Percentiles rank a stretch among this genome's conserved stretches.
Evolutionary conservation across 2,888 invertebrate species (phyloP).

Genomic region (Drosophila meridionalis): DNA sequence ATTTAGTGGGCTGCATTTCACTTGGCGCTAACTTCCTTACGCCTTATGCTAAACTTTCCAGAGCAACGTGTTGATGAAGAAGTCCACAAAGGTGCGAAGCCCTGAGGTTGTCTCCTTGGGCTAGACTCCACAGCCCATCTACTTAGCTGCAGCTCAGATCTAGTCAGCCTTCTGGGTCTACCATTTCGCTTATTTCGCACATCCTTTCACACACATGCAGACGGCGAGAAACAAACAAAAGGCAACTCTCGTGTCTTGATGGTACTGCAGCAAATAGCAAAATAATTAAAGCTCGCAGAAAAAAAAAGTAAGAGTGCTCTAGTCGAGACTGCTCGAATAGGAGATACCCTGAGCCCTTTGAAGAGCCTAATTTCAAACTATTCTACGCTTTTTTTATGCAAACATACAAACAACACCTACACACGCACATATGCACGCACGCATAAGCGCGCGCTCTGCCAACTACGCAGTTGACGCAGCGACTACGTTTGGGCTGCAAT

Average conservation of each 20-base stretch:
- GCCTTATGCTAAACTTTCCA: constrained; percentile 47
- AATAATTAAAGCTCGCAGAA: constrained; percentile 40
- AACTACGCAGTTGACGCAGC: too few species aligned
- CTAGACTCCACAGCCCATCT: constrained; percentile 5
- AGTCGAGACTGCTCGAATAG: too few species aligned
- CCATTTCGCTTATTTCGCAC: background rate
- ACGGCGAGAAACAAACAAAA: constrained; percentile 55
- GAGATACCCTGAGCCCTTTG: too few species aligned
- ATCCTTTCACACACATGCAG: background rate
- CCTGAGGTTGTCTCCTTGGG: constrained; percentile 29
- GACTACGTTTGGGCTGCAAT: too few species aligned
- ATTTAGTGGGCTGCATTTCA: constrained; percentile 21
- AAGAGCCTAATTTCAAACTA: too few species aligned
- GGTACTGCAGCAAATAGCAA: constrained; percentile 49
- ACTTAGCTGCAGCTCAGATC: background rate
- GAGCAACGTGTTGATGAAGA: constrained; percentile 69
- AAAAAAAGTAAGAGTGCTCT: too few species aligned
- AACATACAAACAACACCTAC: too few species aligned
- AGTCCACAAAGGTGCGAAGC: constrained; percentile 70
- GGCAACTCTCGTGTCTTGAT: constrained; percentile 34
- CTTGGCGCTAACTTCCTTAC: constrained; percentile 60
- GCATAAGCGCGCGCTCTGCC: too few species aligned
- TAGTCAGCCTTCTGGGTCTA: background rate
- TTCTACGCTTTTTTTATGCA: too few species aligned
- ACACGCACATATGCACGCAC: too few species aligned